A percentile compares a stretch with the other conserved stretches of the same genome.
phyloP scores from a whole-genome alignment of 2,113 vertebrate species.

The Laterallus jamaicensis region DNA sequence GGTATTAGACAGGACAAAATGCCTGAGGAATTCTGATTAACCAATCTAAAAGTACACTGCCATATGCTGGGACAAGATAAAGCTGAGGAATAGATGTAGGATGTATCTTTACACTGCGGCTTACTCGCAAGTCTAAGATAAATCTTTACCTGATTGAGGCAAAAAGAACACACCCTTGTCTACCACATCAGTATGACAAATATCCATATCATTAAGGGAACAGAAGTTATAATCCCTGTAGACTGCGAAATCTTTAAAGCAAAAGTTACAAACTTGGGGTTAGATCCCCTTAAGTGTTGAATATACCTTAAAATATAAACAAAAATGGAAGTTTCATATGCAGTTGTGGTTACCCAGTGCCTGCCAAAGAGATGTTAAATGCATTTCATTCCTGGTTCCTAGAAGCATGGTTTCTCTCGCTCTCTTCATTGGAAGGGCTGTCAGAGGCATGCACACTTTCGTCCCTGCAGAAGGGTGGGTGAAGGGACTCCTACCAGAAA shows the following conservation, averaged over 20 bases:
- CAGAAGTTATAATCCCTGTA: background rate
- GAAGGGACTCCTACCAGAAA: background rate
- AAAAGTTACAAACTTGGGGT: background rate
- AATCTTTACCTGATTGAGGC: background rate
- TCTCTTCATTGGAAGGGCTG: background rate
- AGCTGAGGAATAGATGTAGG: background rate
- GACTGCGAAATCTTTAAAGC: background rate
- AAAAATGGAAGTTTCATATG: background rate
- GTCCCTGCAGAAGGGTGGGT: background rate
- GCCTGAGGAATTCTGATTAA: slow-evolving; percentile 17
- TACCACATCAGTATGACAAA: background rate
- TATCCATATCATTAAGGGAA: background rate
- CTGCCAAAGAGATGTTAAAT: background rate
- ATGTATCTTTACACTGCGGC: background rate
- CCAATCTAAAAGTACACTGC: background rate
- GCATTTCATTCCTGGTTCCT: background rate
- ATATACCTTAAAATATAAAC: background rate
- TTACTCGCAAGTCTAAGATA: background rate
- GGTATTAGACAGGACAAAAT: slow-evolving; percentile 18
- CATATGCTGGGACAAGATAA: slow-evolving; percentile 47
- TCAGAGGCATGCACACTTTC: background rate
- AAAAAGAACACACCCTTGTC: background rate
- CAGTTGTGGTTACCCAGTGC: background rate
- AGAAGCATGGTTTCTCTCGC: rapidly evolving
- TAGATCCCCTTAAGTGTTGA: background rate